Evolutionary conservation across 2,888 invertebrate species (phyloP), one percentile per base, ranked within the genome.

Genomic region (Tridacna gigas): DNA sequence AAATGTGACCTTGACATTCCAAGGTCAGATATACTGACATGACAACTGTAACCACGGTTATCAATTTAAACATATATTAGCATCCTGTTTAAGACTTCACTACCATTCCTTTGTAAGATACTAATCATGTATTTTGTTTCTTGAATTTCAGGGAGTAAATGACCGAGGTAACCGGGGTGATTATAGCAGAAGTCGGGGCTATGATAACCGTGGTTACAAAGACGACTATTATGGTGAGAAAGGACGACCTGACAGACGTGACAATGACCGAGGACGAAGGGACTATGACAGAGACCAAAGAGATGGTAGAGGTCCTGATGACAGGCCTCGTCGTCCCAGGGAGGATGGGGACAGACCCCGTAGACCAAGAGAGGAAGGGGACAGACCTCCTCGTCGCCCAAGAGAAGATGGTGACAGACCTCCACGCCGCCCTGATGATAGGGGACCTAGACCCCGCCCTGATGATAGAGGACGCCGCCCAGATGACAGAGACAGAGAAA

Each of bases 181-280:
- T 87, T 85, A 84, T 87, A 85, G 87, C 87, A 87, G 66, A 63
- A 65, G 60, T 77, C 66, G 75, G 18, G 86, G 88, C 60, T 89
- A 88, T 81, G 89, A 90, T 86, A 90, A 90, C 84, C 88, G 89
- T 77, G 91, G 86, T 80, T 90, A 90, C 86, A 88, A 78, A 66
- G 78, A 84, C 51, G 88, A 89, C 81, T 67, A 76, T 60, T 60
- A 74, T 4, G 11, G 71, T 48, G 61, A 80, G 67, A 63, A 77
- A 48, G 20, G 71, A 47, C 22, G 78, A 69, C 79, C 47, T 65
- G 86, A 81, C 63, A 73, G 81, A 71, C 73, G 28, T 45, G 82
- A 81, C 63, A 74, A 28, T 71, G 80, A 81, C 67, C 37, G 83
- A 71, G 28, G 65, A 60, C 78, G 83, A 69, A 79, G 77, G 15